Evolutionary conservation across 2,113 vertebrate genomes (phyloP), one percentile per base, ranked within the genome.

Genomic region (Pao palembangensis): DNA sequence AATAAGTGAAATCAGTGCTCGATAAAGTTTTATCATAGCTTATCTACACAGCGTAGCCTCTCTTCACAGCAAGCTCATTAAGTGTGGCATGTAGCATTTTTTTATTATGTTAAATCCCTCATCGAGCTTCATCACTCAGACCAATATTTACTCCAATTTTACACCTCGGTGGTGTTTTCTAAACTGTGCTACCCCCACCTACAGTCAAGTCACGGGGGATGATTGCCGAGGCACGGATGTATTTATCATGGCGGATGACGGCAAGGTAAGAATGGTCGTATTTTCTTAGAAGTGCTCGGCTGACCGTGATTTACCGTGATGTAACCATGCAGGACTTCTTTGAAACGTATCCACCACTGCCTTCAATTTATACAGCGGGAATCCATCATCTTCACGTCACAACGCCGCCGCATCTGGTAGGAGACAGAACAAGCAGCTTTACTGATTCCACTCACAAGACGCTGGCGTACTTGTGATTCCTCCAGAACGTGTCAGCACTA

Each of bases 61-160:
- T 46, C 72, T 51, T 47, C 46, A 58, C 10, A 53, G 23, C 12
- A 43, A 58, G 64, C 52, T 62, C 55, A 67, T 66, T 48, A 67
- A 78, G 18, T 67, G 38, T 41, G 49, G 43, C 61, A 62, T 55
- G 62, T 55, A 58, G 57, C 10, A 16, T 3, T 53, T 67, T 67
- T 78, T 51, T 61, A 53, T 70, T 48, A 25, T 76, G 71, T 55
- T 44, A 64, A 71, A 65, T 56, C 34, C 62, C 63, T 55, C 23
- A 73, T 67, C 50, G 51, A 57, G 66, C 65, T 63, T 69, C 73
- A 75, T 82, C 80, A 72, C 43, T 62, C 38, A 47, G 51, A 19
- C 18, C 58, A 52, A 66, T 80, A 82, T 79, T 82, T 78, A 72
- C 67, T 56, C 48, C 18, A 51, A 62, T 75, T 78, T 81, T 64